These are phyloP conservation scores for Mesembrinibis cayennensis DNA, from an alignment of 2,113 vertebrate species.

Conservation along the genomic window DNA sequence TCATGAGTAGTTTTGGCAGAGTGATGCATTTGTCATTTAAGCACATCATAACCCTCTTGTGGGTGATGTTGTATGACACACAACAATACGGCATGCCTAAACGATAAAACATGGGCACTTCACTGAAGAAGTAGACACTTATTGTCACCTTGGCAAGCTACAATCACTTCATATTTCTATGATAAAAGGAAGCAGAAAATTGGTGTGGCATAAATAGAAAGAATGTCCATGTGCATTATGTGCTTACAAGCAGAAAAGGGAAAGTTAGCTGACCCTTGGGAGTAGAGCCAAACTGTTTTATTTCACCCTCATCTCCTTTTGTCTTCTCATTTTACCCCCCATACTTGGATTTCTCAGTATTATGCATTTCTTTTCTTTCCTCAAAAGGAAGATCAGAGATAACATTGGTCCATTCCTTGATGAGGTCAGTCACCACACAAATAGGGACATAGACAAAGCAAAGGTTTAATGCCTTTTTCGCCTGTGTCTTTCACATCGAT, in stretches of 20 bases:
- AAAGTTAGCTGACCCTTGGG: not conserved
- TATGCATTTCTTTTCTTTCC: not conserved
- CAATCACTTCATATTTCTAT: not conserved
- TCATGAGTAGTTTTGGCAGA: not conserved
- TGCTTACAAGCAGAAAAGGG: not conserved
- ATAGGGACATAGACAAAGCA: not conserved
- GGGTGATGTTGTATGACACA: not conserved
- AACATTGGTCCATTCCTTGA: not conserved
- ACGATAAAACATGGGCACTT: not conserved
- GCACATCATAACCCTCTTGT: not conserved
- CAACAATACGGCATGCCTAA: not conserved
- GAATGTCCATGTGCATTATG: not conserved
- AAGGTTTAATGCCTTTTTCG: not conserved
- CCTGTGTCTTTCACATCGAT: not conserved
- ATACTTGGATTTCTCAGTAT: not conserved
- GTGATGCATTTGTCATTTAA: not conserved
- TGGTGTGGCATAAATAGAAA: not conserved
- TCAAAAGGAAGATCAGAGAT: not conserved
- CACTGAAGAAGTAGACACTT: not conserved
- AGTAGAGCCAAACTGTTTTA: not conserved
- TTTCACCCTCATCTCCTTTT: not conserved
- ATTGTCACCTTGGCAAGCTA: not conserved
- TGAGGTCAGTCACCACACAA: not conserved
- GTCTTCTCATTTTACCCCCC: not conserved
- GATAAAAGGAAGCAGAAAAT: constrained; percentile 37